Evolutionary conservation across 2,797 vertebrate species (phyloP).

Genomic region (Megaceryle alcyon): DNA sequence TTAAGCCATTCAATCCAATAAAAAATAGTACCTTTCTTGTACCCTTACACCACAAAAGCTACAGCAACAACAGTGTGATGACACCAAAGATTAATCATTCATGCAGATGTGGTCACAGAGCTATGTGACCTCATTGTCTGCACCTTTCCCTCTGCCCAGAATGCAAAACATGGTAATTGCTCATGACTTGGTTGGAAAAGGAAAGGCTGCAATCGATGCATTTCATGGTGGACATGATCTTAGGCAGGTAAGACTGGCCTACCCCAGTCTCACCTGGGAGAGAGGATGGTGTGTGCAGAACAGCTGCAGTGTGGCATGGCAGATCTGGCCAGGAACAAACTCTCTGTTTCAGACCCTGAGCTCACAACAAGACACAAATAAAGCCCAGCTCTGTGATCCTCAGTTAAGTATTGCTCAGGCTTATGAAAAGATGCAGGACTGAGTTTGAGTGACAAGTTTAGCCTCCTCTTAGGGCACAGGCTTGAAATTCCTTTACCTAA

Average conservation of each 20-base stretch:
- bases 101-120: neutral
- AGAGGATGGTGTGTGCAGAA: neutral
- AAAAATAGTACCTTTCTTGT: neutral
- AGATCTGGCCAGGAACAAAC: rapidly evolving
- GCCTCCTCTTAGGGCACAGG: slow-evolving; percentile 42
- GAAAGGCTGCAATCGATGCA: neutral
- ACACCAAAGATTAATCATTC: neutral
- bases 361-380: neutral
- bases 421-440: neutral
- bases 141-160: neutral
- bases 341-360: neutral
- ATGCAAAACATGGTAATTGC: neutral
- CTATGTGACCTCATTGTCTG: neutral
- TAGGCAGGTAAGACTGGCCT: neutral
- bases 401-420: neutral
- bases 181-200: neutral
- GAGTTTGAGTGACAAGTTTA: slow-evolving; percentile 44
- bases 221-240: neutral
- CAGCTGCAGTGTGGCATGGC: neutral
- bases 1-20: neutral
- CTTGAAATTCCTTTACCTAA: slow-evolving; percentile 69
- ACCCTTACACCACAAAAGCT: neutral
- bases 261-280: neutral
- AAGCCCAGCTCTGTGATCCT: neutral
- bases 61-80: neutral